Base-by-base conservation (phyloP, 2,888 invertebrate species). In the Falcaria lacertinaria region DNA sequence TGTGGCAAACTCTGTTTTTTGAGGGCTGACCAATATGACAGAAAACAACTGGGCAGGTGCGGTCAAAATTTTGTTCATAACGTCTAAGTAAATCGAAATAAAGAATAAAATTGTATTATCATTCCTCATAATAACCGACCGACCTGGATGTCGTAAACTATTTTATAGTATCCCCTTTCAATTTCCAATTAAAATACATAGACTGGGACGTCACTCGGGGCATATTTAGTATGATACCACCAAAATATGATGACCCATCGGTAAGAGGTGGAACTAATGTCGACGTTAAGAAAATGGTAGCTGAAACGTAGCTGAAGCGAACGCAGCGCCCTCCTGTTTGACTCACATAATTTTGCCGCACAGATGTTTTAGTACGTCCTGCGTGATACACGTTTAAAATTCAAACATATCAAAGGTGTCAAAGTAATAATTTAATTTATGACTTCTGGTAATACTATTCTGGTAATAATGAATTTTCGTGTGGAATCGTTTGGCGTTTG, bases 91-190 rank as follows among this genome's bases (percentile, higher is more conserved):
- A n/a, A n/a, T n/a, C n/a, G n/a, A n/a, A n/a, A n/a, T n/a, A n/a
- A n/a, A n/a, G n/a, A n/a, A n/a, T n/a, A 3, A 13, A 28, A 22
- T 41, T 33, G 41, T 38, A 17, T 14, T 14, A 46, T 41, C 44
- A 43, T 43, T 44, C 28, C 43, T 42, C 35, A 36, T n/a, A 33
- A 44, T 46, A 25, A 45, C 43, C 34, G 34, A 19, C 17, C 15
- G 2, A 34, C 36, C 25, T 45, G 39, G 2, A 13, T 11, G 7
- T n/a, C 37, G 19, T 22, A 42, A 48, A 51, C 40, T 45, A 47
- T 47, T 54, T 56, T 55, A 56, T 51, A 44, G 42, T 42, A 43
- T 47, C 54, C 46, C 55, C 60, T 64, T 52, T 59, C 62, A 60
- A 48, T 57, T 49, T 54, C 48, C 52, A 57, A 67, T 65, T 61